Percentiles rank a stretch among this genome's conserved stretches.
Evolutionary conservation across 2,797 vertebrate genomes (phyloP).

Genomic region (Poecilia gillii): DNA sequence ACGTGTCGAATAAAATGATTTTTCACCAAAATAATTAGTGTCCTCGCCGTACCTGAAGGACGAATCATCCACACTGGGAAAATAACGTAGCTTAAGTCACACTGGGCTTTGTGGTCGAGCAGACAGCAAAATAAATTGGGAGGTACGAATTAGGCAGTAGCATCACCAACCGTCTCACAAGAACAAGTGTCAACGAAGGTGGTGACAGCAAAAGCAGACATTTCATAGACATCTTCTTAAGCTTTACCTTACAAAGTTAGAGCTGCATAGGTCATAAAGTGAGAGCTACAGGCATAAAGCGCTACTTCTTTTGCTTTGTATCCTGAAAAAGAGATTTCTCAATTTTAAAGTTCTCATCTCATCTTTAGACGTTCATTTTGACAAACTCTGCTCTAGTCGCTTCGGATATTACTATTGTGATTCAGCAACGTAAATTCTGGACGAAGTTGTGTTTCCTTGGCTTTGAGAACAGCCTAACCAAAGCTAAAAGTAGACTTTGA

Average conservation of each 20-base stretch:
- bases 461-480: background rate
- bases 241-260: too few species aligned
- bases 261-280: background rate
- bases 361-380: background rate
- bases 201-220: too few species aligned
- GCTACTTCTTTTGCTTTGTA: background rate
- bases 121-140: too few species aligned
- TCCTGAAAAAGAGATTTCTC: background rate
- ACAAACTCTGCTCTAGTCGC: too few species aligned
- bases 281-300: background rate
- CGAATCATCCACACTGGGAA: background rate
- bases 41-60: background rate
- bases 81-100: too few species aligned
- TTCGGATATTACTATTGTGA: background rate
- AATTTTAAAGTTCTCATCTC: background rate
- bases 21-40: background rate
- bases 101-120: too few species aligned
- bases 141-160: too few species aligned
- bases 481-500: slow-evolving; percentile 25
- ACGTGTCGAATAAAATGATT: background rate
- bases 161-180: too few species aligned
- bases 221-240: too few species aligned
- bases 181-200: too few species aligned
- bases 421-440: background rate
- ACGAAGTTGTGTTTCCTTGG: background rate